A percentile compares a stretch with the other conserved stretches of the same genome.
Evolutionary conservation across 2,797 vertebrate species (phyloP).

Genomic region (Synanceia verrucosa): DNA sequence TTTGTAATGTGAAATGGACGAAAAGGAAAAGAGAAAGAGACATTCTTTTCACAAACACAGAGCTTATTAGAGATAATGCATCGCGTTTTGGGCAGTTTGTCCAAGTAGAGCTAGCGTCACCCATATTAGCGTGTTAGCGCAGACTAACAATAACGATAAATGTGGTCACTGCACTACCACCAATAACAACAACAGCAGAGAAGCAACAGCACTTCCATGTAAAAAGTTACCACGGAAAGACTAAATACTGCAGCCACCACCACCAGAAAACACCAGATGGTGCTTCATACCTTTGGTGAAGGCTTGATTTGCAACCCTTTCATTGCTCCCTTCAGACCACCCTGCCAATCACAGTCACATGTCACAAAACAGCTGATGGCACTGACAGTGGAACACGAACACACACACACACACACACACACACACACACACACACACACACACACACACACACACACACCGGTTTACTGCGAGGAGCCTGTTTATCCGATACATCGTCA

Average conservation of each 20-base stretch:
- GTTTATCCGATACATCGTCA: constrained; percentile 22
- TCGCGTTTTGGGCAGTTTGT: too few relatives aligned
- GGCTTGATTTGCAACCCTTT: constrained; percentile 60
- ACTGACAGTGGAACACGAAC: background rate
- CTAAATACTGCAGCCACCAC: background rate
- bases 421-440: background rate
- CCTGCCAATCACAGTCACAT: constrained; percentile 52
- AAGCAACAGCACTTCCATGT: background rate
- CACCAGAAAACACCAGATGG: constrained; percentile 2
- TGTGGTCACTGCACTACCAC: background rate
- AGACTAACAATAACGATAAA: too few relatives aligned
- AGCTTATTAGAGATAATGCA: too few relatives aligned
- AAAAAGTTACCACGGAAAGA: background rate
- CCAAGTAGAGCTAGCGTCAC: too few relatives aligned
- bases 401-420: constrained; percentile 2
- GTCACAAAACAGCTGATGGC: constrained; percentile 29
- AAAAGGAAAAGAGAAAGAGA: too few relatives aligned
- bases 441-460: constrained; percentile 28
- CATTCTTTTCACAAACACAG: too few relatives aligned
- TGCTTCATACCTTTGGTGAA: constrained; percentile 55
- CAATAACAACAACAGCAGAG: background rate
- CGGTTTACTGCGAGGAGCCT: constrained; percentile 47
- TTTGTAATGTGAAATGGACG: too few relatives aligned
- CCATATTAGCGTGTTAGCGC: too few relatives aligned
- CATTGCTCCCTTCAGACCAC: constrained; percentile 52